Evolutionary conservation across 2,797 vertebrate genomes (phyloP).

Genomic region (Caiman crocodilus): DNA sequence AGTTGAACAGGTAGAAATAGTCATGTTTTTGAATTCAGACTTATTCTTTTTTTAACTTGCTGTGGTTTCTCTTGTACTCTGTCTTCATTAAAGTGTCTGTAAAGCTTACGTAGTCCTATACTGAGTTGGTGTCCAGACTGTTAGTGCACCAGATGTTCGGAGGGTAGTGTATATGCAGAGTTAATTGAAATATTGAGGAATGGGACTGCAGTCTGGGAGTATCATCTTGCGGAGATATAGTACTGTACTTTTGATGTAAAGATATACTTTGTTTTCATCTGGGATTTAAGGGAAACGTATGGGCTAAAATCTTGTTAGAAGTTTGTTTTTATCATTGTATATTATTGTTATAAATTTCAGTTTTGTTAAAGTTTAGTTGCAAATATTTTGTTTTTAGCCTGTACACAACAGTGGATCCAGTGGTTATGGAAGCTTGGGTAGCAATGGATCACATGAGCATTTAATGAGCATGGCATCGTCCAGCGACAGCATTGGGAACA

Average conservation of each 20-base stretch:
- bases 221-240: neutral
- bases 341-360: neutral
- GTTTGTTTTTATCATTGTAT: neutral
- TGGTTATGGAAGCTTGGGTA: conserved; percentile 91
- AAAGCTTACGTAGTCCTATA: neutral
- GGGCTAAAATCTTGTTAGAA: neutral
- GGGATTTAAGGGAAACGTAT: neutral
- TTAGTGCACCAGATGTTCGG: neutral
- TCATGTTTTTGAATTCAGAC: neutral
- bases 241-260: neutral
- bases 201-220: neutral
- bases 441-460: conserved; percentile 90
- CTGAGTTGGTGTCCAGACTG: neutral
- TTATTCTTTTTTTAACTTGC: neutral
- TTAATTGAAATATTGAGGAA: neutral
- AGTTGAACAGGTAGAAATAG: neutral
- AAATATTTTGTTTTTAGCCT: conserved; percentile 81
- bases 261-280: neutral
- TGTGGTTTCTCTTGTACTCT: neutral
- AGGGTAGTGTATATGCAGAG: neutral
- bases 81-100: neutral
- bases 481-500: conserved; percentile 89
- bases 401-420: conserved; percentile 92
- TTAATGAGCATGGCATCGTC: conserved; percentile 90
- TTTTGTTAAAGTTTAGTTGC: neutral